Evolutionary conservation across 2,888 invertebrate species (phyloP), one percentile per base, ranked within the genome.

Genomic region (Kuschelorhynchus macadamiae): DNA sequence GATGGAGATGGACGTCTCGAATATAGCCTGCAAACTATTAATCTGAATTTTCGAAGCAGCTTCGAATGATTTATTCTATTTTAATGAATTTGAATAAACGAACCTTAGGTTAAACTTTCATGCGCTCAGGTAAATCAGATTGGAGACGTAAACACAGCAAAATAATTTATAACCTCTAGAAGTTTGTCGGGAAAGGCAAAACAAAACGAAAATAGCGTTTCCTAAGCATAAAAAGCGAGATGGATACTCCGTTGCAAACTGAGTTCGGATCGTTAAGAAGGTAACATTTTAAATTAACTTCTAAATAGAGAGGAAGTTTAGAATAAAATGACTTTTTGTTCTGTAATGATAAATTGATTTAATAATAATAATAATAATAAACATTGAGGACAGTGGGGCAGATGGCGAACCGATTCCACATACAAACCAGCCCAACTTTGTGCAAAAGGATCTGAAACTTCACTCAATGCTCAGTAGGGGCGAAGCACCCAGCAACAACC

Each of bases 61-160:
- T 70, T 52, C 69, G 65, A 71, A 73, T 74, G 74, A 75, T 75
- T 75, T 71, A 75, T 74, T 72, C 71, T 66, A 61, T 72, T 74
- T 74, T 72, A 74, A 75, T 74, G 74, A 67, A 73, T 70, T 72
- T 70, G 70, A 72, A 75, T 74, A 72, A 72, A 73, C 71, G 71
- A 72, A 60, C 65, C 69, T 71, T 63, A 50, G 60, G 50, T 60
- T 32, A 21, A 60, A 60, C 60, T 60, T 60, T 56, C 67, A 66
- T 63, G 67, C 53, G 36, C 39, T 39, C 55, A 63, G 63, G 63
- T 63, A 63, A 63, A 63, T 63, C 63, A 39, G 63, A 55, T 63
- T 53, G 63, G 47, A 21, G 63, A 47, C 55, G 36, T 44, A 63
- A 63, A 63, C 63, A 63, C 55, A 39, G 63, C 47, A 63, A 55